Percentiles rank a stretch among this genome's conserved stretches.
Conservation (phyloP, 1,140 invertebrate species). For the Dendroctonus valens region DNA sequence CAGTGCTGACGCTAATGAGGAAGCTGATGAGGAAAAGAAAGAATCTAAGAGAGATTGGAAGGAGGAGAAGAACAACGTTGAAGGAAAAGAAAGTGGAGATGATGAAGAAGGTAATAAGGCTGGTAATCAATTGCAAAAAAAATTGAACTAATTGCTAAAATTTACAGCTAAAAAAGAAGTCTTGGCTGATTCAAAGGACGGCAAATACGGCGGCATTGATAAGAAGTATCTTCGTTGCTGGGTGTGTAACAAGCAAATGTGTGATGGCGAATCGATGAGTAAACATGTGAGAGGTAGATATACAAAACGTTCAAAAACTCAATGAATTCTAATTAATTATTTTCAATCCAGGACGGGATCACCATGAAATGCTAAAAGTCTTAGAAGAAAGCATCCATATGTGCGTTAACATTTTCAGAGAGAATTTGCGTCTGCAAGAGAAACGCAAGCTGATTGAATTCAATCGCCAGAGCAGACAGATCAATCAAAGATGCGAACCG, state of each 20-base stretch:
- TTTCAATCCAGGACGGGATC: slow-evolving; percentile 48
- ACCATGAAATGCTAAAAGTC: slow-evolving; percentile 73
- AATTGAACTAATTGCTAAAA: too few species aligned
- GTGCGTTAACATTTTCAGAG: slow-evolving; percentile 75
- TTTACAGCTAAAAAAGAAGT: too few species aligned
- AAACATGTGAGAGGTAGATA: slow-evolving; percentile 76
- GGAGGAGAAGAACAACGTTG: too few species aligned
- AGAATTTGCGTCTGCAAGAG: slow-evolving; percentile 71
- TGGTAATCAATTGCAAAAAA: too few species aligned
- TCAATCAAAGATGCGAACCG: slow-evolving; percentile 42
- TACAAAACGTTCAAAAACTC: slow-evolving; percentile 52
- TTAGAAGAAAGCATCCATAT: slow-evolving; percentile 76
- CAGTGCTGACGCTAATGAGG: too few species aligned
- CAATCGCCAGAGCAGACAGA: slow-evolving; percentile 67
- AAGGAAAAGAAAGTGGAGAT: too few species aligned
- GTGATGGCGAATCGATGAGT: slow-evolving; percentile 78
- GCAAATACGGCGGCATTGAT: too few species aligned
- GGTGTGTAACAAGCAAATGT: slow-evolving; percentile 76
- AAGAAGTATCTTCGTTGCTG: slow-evolving; percentile 67
- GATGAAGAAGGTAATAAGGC: too few species aligned
- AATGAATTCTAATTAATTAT: slow-evolving; percentile 3
- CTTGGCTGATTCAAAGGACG: too few species aligned
- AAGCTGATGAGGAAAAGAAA: too few species aligned
- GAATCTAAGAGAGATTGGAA: too few species aligned
- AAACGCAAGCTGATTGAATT: slow-evolving; percentile 64